Conservation (phyloP, 2,888 invertebrate species). For the Stomorhina lunata region DNA sequence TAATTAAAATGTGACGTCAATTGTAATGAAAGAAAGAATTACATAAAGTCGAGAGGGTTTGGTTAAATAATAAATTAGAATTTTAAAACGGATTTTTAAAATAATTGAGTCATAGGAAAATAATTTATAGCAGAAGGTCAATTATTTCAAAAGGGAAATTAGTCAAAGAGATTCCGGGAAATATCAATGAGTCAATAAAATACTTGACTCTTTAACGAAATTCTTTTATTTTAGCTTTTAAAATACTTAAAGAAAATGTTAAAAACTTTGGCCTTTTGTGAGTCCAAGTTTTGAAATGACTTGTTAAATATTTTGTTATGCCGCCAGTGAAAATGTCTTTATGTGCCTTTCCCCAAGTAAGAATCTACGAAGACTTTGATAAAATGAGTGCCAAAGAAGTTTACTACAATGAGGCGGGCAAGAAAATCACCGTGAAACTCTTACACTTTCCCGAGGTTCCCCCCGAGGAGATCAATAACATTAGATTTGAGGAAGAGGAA, state of each 20-base stretch:
- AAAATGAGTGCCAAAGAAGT: constrained; percentile 80
- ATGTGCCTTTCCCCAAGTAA: constrained; percentile 78
- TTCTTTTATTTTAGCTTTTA: not conserved
- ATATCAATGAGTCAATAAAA: not conserved
- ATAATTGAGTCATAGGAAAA: constrained; percentile 6
- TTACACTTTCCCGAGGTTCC: constrained; percentile 78
- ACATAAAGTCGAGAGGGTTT: constrained; percentile 1
- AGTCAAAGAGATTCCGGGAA: not conserved
- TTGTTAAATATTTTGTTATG: constrained; percentile 52
- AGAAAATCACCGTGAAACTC: constrained; percentile 78
- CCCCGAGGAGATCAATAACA: constrained; percentile 78
- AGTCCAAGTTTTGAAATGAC: constrained; percentile 19
- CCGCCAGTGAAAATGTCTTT: constrained; percentile 77
- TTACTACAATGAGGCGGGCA: constrained; percentile 79
- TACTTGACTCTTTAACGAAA: not conserved
- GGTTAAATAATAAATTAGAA: not conserved
- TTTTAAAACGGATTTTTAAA: not conserved
- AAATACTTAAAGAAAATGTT: not conserved
- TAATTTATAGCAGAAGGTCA: not conserved
- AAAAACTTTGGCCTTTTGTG: not conserved
- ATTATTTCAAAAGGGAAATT: too few relatives aligned
- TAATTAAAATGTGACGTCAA: constrained; percentile 65
- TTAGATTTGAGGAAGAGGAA: constrained; percentile 75
- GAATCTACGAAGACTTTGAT: constrained; percentile 80
- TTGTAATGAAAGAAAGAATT: constrained; percentile 40